Evolutionary conservation across 2,888 invertebrate species (phyloP), one percentile per base, ranked within the genome.

Genomic region (Anticlea derivata): DNA sequence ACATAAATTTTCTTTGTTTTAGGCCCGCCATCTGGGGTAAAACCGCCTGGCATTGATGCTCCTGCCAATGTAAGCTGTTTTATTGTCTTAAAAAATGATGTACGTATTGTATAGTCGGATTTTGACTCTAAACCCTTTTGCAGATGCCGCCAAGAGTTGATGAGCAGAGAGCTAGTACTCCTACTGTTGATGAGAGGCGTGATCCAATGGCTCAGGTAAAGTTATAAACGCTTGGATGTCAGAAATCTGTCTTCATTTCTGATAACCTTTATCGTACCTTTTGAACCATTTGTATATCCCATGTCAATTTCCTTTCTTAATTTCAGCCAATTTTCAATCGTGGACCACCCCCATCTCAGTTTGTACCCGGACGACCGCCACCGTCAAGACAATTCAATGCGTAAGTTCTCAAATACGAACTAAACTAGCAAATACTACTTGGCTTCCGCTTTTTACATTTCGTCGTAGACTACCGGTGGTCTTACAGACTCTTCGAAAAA

Each of bases 151-250:
- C 79, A n/a, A 76, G 86, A 60, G 62, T 81, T 3, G 86, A 87
- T 8, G 94, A 94, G 75, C 94, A 94, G 67, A 90, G 94, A 37
- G 92, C 94, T 0, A 94, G 93, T 37, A 95, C 95, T 5, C 95
- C 95, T 1, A 95, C 95, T 0, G 92, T 95, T 38, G 94, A 94
- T 67, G 94, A 94, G 75, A 71, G 88, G 45, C 73, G 87, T 46
- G 89, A 88, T 57, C 79, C 83, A 1, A 75, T 85, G 65, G 30
- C 78, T 22, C 86, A 85, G 80, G 86, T 87, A 75, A 48, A 8
- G 7, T 11, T 5, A 34, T n/a, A 35, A 10, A 2, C 26, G 4
- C 7, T 1, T n/a, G 17, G 2, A 17, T 3, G 4, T 3, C 17
- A 17, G 2, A 17, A 17, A 17, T 17, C 17, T 17, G n/a, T n/a